Evolutionary conservation across 2,888 invertebrate genomes (phyloP).

Genomic region (Leptinotarsa tumamoca): DNA sequence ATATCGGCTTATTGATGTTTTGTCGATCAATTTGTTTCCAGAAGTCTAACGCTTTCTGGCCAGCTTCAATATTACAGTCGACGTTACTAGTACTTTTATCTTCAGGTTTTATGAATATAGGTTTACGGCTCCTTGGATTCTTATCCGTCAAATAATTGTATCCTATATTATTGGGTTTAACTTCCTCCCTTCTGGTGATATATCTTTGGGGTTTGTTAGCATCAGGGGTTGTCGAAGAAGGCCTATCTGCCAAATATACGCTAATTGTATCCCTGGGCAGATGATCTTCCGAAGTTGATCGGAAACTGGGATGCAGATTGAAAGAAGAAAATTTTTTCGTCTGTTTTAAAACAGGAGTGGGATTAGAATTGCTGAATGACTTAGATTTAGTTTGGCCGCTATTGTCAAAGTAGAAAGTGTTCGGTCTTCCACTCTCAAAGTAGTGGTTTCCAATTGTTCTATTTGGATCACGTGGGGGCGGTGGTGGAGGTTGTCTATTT

Average conservation of each 20-base stretch:
- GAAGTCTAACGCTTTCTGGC: constrained; percentile 72
- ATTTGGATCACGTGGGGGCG: constrained; percentile 82
- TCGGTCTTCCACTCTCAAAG: constrained; percentile 65
- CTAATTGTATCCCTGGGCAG: constrained; percentile 55
- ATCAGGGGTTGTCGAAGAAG: constrained; percentile 64
- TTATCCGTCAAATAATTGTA: constrained; percentile 80
- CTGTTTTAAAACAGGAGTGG: constrained; percentile 46
- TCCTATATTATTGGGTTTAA: constrained; percentile 51
- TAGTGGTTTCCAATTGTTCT: constrained; percentile 68
- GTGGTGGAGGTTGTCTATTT: constrained; percentile 72
- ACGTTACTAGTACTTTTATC: constrained; percentile 47
- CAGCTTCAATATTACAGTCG: constrained; percentile 44
- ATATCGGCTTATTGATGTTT: constrained; percentile 36
- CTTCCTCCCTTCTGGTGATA: constrained; percentile 38
- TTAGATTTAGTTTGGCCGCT: constrained; percentile 51
- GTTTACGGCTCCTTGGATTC: constrained; percentile 78
- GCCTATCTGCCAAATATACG: constrained; percentile 58
- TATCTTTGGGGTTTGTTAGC: constrained; percentile 51
- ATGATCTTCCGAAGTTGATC: constrained; percentile 64
- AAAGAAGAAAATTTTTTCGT: constrained; percentile 59
- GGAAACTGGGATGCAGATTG: constrained; percentile 56
- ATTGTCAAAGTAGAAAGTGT: constrained; percentile 69
- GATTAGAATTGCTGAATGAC: constrained; percentile 47
- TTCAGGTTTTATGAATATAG: constrained; percentile 75
- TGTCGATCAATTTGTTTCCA: constrained; percentile 73